Evolutionary conservation across 2,113 vertebrate genomes (phyloP), one percentile per base, ranked within the genome.

Genomic region (Eclectus roratus): DNA sequence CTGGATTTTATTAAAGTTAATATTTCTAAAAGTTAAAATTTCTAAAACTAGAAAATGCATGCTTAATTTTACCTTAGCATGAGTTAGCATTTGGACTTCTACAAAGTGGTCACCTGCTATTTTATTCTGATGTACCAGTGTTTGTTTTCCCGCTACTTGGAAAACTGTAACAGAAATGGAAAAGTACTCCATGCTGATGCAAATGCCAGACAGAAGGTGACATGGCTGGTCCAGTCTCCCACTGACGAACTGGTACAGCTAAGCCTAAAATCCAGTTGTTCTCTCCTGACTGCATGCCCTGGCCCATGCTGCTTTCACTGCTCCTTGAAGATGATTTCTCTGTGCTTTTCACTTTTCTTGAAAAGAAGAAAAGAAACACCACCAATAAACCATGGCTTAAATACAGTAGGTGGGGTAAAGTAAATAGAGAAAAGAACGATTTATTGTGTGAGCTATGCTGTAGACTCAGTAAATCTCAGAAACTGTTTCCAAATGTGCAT

Each of bases 401-500:
- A 91, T 72, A 47, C 33, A 72, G 37, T 74, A 44, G 9, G 39
- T 49, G 58, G 72, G 29, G 46, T 90, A 90, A 90, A 85, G 46
- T 50, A 74, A n/a, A 71, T 28, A 79, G 11, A 24, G 39, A 80
- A 84, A 68, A 35, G 25, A 79, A 31, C 2, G 3, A 86, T 85
- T 95, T 93, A 80, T 74, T 83, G 9, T 81, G 65, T 80, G 86
- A 88, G 86, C 73, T 89, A 16, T 37, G 44, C 43, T 85, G 43
- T 70, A 63, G 29, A 65, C 61, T 86, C 44, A 43, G 70, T 88
- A 95, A 94, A 94, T 28, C 82, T 94, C 90, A 69, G 72, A 74
- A 97, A 87, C 94, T 77, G 10, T 79, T 93, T 92, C 76, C 69
- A 66, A 70, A 49, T 66, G 78, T 88, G 46, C 80, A 64, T 39